A percentile compares a stretch with the other conserved stretches of the same genome.
These are phyloP conservation scores for Harlomillsia oculata DNA, from an alignment of 1,140 invertebrate genomes.

Conservation along the genomic window DNA sequence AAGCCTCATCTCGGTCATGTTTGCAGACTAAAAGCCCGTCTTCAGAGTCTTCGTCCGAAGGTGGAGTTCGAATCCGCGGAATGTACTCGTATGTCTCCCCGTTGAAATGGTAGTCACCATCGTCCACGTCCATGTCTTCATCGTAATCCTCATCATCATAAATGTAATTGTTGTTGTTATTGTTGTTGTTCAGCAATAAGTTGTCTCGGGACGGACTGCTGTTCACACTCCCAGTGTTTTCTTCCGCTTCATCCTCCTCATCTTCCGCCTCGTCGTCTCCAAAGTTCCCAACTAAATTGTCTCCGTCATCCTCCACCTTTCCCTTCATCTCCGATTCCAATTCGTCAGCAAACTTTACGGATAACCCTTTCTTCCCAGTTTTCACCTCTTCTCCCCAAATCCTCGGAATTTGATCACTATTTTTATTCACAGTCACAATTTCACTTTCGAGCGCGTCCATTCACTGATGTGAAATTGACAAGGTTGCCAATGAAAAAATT, in stretches of 20 bases:
- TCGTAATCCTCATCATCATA: slow-evolving; percentile 11
- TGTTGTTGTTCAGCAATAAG: slow-evolving; percentile 5
- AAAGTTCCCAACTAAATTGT: background rate
- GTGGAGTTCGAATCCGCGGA: slow-evolving; percentile 17
- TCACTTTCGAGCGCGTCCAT: background rate
- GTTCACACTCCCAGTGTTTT: background rate
- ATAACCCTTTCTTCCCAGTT: background rate
- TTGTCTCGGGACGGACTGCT: background rate
- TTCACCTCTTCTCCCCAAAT: background rate
- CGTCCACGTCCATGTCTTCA: slow-evolving; percentile 3
- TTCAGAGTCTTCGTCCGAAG: slow-evolving; percentile 11
- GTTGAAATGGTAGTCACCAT: slow-evolving; percentile 16
- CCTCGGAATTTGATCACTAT: background rate
- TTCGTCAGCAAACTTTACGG: background rate
- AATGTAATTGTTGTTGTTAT: slow-evolving; percentile 4
- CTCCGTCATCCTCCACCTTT: slow-evolving; percentile 4
- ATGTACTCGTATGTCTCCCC: slow-evolving; percentile 10
- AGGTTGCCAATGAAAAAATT: too few species aligned
- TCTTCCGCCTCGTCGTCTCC: background rate
- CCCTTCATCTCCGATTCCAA: slow-evolving; percentile 1
- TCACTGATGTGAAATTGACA: background rate
- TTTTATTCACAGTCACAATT: background rate
- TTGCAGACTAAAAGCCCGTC: slow-evolving; percentile 9
- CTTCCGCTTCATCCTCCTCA: background rate
- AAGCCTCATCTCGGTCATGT: slow-evolving; percentile 1